Evolutionary conservation across 2,113 vertebrate genomes (phyloP).

Genomic region (Hystrix cristata): DNA sequence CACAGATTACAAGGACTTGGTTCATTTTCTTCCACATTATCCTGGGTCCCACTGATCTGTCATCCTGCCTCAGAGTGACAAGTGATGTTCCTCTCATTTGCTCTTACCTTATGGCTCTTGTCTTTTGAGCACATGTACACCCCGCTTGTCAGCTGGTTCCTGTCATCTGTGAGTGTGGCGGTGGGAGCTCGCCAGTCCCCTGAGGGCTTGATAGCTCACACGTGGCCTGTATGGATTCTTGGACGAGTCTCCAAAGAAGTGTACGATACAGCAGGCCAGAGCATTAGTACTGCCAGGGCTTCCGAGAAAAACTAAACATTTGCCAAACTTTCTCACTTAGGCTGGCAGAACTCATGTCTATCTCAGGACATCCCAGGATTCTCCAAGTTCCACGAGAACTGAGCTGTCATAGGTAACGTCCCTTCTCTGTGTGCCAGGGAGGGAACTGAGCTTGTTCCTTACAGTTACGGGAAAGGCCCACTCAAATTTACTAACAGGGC

Average conservation of each 20-base stretch:
- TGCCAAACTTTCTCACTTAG: background rate
- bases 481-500: background rate
- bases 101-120: conserved; percentile 7
- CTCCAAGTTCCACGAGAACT: background rate
- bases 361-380: background rate
- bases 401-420: background rate
- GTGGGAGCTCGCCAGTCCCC: conserved; percentile 31
- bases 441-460: background rate
- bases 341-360: background rate
- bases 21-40: background rate
- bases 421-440: background rate
- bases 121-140: background rate
- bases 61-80: background rate
- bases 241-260: background rate
- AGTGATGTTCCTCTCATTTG: background rate
- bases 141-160: conserved; percentile 62
- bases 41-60: background rate
- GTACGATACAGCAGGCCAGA: background rate
- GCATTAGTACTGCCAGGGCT: background rate
- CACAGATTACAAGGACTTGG: background rate
- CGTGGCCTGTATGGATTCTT: conserved; percentile 10
- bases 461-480: background rate
- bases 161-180: conserved; percentile 11
- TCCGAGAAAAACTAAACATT: background rate
- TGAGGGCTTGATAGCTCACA: conserved; percentile 42